Evolutionary conservation across 2,888 invertebrate species (phyloP), one percentile per base, ranked within the genome.

Genomic region (Neria commutata): DNA sequence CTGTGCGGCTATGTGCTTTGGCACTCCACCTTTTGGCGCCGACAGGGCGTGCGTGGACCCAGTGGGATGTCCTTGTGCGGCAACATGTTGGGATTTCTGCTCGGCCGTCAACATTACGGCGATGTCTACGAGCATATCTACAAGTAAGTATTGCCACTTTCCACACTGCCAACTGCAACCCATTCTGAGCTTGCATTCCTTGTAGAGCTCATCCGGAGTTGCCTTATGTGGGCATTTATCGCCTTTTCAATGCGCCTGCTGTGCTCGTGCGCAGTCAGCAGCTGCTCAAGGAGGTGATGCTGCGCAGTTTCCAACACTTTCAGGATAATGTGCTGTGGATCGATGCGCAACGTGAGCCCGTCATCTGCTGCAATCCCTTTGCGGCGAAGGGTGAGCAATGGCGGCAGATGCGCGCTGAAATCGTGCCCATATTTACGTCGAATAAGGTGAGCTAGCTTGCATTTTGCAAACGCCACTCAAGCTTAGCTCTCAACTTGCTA

Each of bases 351-450:
- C 71, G 72, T 1, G 74, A 77, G 25, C 61, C 67, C 2, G 63
- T 72, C 3, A 68, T 69, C 3, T 56, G 58, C 48, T 66, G 67
- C 21, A 72, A 77, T 63, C 76, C 77, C 0, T 77, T 77, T 23
- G 61, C 75, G 8, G 72, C 76, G 1, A 58, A 60, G 24, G 77
- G 73, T 1, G 67, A 72, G 0, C 63, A 66, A 14, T 76, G 77
- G 76, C 67, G 65, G 3, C 16, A 52, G n/a, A 62, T 69, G 62
- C 66, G 76, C n/a, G 63, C 59, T 16, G 77, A 76, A 52, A 60
- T 76, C 42, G 47, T 75, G 24, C 67, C 77, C 0, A 70, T 73
- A 14, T 75, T 76, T 34, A 77, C 74, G 1, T 76, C 76, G 11
- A 73, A 71, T 33, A 71, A 73, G 62, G 70, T 71, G 19, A 49